Percentiles rank a stretch among this genome's conserved stretches.
These are phyloP conservation scores for Scomber scombrus DNA, from an alignment of 2,113 vertebrate species.

Conservation along the genomic window DNA sequence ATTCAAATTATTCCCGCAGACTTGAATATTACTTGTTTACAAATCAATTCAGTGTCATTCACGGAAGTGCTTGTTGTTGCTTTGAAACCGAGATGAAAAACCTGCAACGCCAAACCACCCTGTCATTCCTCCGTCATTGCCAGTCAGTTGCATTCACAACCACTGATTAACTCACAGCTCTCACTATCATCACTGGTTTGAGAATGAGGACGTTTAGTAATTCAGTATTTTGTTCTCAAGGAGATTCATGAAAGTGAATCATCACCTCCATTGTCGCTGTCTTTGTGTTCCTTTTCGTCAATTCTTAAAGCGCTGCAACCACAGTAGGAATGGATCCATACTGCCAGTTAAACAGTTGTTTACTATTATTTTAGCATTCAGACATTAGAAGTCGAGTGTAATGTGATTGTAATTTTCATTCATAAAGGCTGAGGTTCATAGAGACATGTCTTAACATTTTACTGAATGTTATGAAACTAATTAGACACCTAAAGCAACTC, in stretches of 20 bases:
- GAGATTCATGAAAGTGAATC: slow-evolving; percentile 76
- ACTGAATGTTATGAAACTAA: neutral
- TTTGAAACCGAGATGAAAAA: slow-evolving; percentile 58
- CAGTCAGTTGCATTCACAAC: slow-evolving; percentile 51
- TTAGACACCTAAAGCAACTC: too few relatives aligned
- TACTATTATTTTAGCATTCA: neutral
- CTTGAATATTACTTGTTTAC: slow-evolving; percentile 25
- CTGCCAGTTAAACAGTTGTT: slow-evolving; percentile 21
- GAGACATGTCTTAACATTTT: neutral
- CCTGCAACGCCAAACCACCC: slow-evolving; percentile 13
- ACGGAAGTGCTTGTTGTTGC: slow-evolving; percentile 42
- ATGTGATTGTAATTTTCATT: neutral
- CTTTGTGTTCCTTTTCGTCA: slow-evolving; percentile 59
- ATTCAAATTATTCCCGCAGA: neutral
- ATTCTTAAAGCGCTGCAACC: neutral
- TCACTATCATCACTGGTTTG: slow-evolving; percentile 32
- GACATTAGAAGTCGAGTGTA: too few relatives aligned
- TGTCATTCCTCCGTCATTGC: slow-evolving; percentile 51
- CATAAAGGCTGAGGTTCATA: neutral
- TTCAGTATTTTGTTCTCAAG: slow-evolving; percentile 41
- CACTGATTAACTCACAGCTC: neutral
- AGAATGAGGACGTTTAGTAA: slow-evolving; percentile 38
- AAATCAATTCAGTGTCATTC: slow-evolving; percentile 29
- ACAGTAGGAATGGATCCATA: slow-evolving; percentile 41
- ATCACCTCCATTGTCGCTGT: slow-evolving; percentile 66